These are phyloP conservation scores for Todiramphus chloris DNA, from an alignment of 2,113 vertebrate genomes.

Conservation along the genomic window DNA sequence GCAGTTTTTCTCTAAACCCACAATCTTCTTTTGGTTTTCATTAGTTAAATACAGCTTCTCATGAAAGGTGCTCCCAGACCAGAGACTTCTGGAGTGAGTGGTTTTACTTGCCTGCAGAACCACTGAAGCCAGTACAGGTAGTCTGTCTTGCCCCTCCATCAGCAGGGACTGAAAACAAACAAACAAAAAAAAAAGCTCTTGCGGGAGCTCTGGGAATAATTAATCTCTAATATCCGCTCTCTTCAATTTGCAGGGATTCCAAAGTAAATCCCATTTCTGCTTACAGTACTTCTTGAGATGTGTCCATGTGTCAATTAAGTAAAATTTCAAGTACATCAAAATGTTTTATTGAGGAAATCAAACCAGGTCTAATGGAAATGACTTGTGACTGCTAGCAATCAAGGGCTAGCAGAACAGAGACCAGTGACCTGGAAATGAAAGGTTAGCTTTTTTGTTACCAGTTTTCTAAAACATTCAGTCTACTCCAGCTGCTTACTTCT, in stretches of 20 bases:
- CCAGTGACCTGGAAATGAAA: not conserved
- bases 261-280: not conserved
- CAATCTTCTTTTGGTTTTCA: not conserved
- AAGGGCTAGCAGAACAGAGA: not conserved
- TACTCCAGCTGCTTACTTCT: not conserved
- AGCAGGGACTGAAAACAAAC: not conserved
- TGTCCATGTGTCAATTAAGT: not conserved
- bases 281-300: not conserved
- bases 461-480: not conserved
- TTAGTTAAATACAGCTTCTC: not conserved
- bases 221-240: not conserved
- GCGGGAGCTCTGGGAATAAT: not conserved
- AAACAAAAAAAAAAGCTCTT: not conserved
- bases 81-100: not conserved
- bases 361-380: not conserved
- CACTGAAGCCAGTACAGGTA: not conserved
- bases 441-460: not conserved
- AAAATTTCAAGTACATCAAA: not conserved
- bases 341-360: not conserved
- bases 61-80: not conserved
- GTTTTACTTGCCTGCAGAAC: not conserved
- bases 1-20: not conserved
- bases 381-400: not conserved
- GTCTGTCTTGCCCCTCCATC: fast-evolving
- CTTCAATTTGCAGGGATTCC: not conserved